Evolutionary conservation across 2,113 vertebrate genomes (phyloP), one percentile per base, ranked within the genome.

Genomic region (Sciurus niger): DNA sequence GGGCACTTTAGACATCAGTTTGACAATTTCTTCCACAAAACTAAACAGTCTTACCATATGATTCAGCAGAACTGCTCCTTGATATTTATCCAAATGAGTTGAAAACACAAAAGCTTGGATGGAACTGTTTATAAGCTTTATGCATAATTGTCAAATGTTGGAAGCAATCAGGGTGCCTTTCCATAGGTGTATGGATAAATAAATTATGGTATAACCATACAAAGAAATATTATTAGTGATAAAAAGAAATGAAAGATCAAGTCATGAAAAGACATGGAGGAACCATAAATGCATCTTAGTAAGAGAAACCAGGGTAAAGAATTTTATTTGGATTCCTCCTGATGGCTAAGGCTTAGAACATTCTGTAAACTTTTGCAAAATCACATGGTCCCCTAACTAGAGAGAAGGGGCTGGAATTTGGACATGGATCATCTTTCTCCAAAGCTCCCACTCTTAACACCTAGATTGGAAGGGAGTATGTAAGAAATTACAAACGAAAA

Each of bases 401-500:
- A 32, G 32, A 63, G 22, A 0, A 30, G 4, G 16, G 6, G 7
- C 6, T 34, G 43, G 40, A 37, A 53, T 37, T 17, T 74, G 94
- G 25, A 72, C 14, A 55, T 8, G 37, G 53, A 68, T 2, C 5
- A 18, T n/a, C 60, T n/a, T 84, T 79, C 58, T 46, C n/a, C 6
- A 14, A 25, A 7, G 34, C n/a, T 73, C 32, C 67, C 0, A n/a
- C 46, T 25, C 11, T 58, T 18, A 34, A 16, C 34, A 46, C 79
- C 60, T 5, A 17, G 14, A 40, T 25, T 67, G 13, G 20, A 76
- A 89, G 40, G 30, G 17, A 48, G 8, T 30, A 24, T 0, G 7
- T 20, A 84, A 84, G 37, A 92, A 77, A 85, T 40, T 40, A 25
- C 53, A 94, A 95, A 53, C 16, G 32, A 82, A 96, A 48, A 84